These are phyloP conservation scores for Edolisoma coerulescens DNA, from an alignment of 2,113 vertebrate genomes.

Conservation along the genomic window DNA sequence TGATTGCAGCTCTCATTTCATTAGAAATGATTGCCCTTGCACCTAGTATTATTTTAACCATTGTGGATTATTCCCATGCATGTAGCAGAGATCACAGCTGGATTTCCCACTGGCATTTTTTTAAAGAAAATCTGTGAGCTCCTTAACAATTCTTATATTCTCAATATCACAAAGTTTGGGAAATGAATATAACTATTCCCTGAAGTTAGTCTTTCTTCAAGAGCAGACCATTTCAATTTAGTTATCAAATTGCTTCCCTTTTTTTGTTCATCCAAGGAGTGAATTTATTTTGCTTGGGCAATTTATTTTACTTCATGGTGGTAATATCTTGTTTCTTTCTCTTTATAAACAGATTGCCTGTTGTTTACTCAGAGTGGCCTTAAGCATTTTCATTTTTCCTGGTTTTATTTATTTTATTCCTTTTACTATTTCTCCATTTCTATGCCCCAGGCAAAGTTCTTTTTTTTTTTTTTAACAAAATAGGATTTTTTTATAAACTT, in stretches of 20 bases:
- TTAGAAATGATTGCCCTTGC: neutral
- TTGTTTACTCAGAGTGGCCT: neutral
- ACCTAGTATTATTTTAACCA: neutral
- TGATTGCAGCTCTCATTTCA: neutral
- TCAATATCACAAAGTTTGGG: neutral
- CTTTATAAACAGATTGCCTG: neutral
- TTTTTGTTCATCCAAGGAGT: neutral
- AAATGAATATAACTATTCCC: neutral
- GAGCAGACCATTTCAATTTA: neutral
- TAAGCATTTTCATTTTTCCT: neutral
- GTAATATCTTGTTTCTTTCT: neutral
- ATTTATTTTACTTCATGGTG: conserved; percentile 8
- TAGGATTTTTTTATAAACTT: neutral
- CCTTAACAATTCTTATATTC: neutral
- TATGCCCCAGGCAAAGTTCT: neutral
- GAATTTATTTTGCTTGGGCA: neutral
- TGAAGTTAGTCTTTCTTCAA: neutral
- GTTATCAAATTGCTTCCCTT: neutral
- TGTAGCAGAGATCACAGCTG: neutral
- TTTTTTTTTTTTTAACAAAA: neutral
- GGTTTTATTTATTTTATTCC: neutral
- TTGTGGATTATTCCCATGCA: neutral
- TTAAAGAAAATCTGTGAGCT: neutral
- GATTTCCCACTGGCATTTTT: neutral
- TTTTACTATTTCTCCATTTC: neutral